Evolutionary conservation across 2,113 vertebrate genomes (phyloP).

Genomic region (Microcebus lehilahytsara): DNA sequence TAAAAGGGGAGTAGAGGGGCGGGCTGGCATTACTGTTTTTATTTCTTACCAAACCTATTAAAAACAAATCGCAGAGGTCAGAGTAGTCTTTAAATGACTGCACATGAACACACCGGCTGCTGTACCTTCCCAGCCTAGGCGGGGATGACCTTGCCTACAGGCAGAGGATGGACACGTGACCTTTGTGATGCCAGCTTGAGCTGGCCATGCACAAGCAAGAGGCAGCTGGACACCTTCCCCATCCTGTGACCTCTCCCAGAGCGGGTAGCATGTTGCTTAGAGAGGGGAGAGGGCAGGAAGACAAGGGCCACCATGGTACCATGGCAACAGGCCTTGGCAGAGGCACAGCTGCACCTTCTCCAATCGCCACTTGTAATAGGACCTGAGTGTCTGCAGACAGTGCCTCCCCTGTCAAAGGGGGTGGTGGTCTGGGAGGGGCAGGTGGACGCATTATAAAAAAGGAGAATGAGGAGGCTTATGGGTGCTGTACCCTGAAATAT

Average conservation of each 20-base stretch:
- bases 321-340: constrained; percentile 58
- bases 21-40: not conserved
- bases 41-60: not conserved
- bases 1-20: not conserved
- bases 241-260: not conserved
- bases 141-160: not conserved
- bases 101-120: not conserved
- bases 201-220: not conserved
- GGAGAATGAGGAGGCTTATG: not conserved
- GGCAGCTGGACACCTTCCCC: not conserved
- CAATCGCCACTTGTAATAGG: not conserved
- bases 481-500: not conserved
- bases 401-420: not conserved
- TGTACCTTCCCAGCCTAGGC: not conserved
- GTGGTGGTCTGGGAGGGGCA: not conserved
- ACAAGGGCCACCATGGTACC: constrained; percentile 30
- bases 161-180: not conserved
- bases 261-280: not conserved
- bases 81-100: not conserved
- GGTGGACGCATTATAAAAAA: too few relatives aligned
- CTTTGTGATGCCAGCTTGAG: not conserved
- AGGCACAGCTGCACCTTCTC: constrained; percentile 12
- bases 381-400: not conserved
- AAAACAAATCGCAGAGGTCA: not conserved
- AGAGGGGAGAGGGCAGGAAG: not conserved